A percentile compares a stretch with the other conserved stretches of the same genome.
These are phyloP conservation scores for Saxidomus purpurata DNA, from an alignment of 1,140 invertebrate species.

Conservation along the genomic window DNA sequence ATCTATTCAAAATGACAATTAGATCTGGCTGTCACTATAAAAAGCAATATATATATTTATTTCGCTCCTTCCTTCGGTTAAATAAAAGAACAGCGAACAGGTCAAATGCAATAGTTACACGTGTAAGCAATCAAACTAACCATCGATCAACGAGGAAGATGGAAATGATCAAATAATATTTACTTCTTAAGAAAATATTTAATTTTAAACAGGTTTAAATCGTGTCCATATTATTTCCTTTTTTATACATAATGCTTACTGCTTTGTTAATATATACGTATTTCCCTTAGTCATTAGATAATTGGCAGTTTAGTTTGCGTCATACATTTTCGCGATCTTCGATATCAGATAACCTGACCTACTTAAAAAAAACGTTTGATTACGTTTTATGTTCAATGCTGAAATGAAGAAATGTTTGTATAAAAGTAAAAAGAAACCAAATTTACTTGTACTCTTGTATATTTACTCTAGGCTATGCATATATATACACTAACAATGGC, in stretches of 20 bases:
- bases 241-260: background rate
- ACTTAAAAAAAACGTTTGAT: background rate
- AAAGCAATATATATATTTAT: no score
- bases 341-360: background rate
- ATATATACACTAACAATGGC: background rate
- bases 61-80: no score
- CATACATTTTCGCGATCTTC: background rate
- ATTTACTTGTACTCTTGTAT: no score
- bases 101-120: background rate
- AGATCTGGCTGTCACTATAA: no score
- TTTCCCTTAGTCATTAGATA: background rate
- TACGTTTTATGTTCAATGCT: background rate
- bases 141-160: background rate
- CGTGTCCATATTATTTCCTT: background rate
- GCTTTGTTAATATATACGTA: background rate
- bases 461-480: background rate
- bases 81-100: background rate
- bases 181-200: background rate
- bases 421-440: no score
- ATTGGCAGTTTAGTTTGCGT: background rate
- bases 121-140: background rate
- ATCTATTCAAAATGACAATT: no score
- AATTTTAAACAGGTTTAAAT: background rate
- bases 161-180: background rate
- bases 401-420: background rate